Evolutionary conservation across 2,888 invertebrate species (phyloP).

Genomic region (Ochropleura plecta): DNA sequence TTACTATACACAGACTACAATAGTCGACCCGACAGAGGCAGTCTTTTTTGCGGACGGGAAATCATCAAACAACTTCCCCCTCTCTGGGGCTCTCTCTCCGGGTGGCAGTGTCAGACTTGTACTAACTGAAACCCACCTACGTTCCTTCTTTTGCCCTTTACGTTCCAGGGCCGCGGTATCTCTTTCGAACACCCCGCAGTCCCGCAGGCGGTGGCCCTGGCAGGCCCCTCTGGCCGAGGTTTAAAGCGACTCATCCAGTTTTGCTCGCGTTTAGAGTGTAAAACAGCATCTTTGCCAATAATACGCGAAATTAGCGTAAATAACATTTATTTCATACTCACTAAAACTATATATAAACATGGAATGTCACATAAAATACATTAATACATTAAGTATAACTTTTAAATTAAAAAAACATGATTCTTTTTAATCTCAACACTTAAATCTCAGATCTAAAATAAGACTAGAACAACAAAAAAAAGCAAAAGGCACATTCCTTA

Average conservation of each 20-base stretch:
- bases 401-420: conserved; percentile 14
- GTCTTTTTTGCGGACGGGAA: background rate
- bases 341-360: background rate
- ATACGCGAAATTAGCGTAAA: background rate
- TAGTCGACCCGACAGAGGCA: background rate
- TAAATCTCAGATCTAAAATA: conserved; percentile 45
- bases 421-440: conserved; percentile 43
- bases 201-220: too few species aligned
- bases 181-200: too few species aligned
- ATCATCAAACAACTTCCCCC: too few species aligned
- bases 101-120: too few species aligned
- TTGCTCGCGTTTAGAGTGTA: background rate
- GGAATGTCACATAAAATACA: conserved; percentile 40
- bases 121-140: too few species aligned
- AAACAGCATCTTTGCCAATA: background rate
- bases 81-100: too few species aligned
- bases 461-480: conserved; percentile 45
- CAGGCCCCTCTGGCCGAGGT: too few species aligned
- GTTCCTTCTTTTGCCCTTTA: too few species aligned
- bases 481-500: background rate
- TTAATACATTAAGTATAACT: background rate
- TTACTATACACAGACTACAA: background rate
- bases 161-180: too few species aligned
- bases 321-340: conserved; percentile 1
- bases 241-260: background rate